phyloP scores from a whole-genome alignment of 1,140 invertebrate genomes.

The Hyphantria cunea region DNA sequence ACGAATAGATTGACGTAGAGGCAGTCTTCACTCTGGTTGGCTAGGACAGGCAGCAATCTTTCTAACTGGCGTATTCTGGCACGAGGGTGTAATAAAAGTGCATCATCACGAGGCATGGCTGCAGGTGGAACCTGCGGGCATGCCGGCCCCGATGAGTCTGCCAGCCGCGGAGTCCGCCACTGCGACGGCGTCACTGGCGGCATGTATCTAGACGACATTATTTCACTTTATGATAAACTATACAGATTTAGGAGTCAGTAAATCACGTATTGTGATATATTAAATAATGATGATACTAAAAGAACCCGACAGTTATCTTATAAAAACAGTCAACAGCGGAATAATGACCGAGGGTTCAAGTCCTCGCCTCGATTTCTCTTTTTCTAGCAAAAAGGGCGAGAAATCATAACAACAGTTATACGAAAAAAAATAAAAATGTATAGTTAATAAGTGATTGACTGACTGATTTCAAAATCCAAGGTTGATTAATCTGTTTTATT shows the following conservation, averaged over 20 bases:
- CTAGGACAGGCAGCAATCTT: slow-evolving; percentile 89
- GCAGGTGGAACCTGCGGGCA: slow-evolving; percentile 93
- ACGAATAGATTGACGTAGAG: slow-evolving; percentile 98
- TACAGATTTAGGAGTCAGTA: not conserved
- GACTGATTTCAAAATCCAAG: too few species aligned
- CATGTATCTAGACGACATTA: slow-evolving; percentile 87
- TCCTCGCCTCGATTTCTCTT: too few species aligned
- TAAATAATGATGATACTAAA: too few species aligned
- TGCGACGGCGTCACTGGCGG: slow-evolving; percentile 95
- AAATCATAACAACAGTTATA: too few species aligned
- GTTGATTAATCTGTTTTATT: too few species aligned
- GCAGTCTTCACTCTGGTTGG: slow-evolving; percentile 98
- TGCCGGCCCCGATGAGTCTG: slow-evolving; percentile 92
- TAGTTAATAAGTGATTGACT: too few species aligned
- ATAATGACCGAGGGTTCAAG: too few species aligned
- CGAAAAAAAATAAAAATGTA: too few species aligned
- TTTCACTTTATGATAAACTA: not conserved
- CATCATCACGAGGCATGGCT: slow-evolving; percentile 86
- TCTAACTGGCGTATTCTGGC: slow-evolving; percentile 91
- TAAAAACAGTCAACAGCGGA: too few species aligned
- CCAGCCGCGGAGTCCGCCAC: slow-evolving; percentile 91
- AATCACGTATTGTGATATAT: too few species aligned
- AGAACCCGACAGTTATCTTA: too few species aligned
- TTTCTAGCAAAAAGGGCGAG: too few species aligned
- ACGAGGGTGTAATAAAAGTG: slow-evolving; percentile 88